phyloP scores from a whole-genome alignment of 2,888 invertebrate species.

The Hoplodrina ambigua region DNA sequence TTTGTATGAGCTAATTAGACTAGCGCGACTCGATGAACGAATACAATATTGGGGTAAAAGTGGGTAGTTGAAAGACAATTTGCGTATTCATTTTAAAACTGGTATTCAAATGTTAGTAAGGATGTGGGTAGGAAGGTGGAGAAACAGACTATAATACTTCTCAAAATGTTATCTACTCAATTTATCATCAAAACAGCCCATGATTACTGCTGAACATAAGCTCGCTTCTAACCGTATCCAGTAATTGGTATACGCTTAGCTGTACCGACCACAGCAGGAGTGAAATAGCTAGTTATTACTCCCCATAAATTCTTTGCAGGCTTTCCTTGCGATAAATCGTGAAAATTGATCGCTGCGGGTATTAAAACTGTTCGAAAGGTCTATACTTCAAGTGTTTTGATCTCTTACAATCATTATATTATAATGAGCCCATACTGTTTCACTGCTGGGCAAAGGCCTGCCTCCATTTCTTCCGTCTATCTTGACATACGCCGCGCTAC shows the following conservation, averaged over 20 bases:
- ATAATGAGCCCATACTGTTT: too few relatives aligned
- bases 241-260: slow-evolving; percentile 14
- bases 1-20: too few relatives aligned
- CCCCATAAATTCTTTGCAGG: slow-evolving; percentile 28
- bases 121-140: too few relatives aligned
- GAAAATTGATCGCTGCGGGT: slow-evolving; percentile 2
- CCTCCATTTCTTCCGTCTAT: too few relatives aligned
- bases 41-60: too few relatives aligned
- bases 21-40: too few relatives aligned
- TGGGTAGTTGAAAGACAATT: too few relatives aligned
- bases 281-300: slow-evolving; percentile 36
- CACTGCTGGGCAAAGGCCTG: too few relatives aligned
- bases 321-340: slow-evolving; percentile 14
- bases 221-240: slow-evolving; percentile 4
- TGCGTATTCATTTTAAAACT: too few relatives aligned
- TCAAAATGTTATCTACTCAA: slow-evolving; percentile 16
- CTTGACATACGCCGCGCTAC: too few relatives aligned
- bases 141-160: neutral
- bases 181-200: slow-evolving; percentile 1
- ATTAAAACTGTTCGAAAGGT: slow-evolving; percentile 6
- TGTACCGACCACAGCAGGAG: neutral
- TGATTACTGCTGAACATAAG: slow-evolving; percentile 5
- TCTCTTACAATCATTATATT: slow-evolving; percentile 86
- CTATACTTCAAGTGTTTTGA: slow-evolving; percentile 3
- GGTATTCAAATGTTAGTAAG: too few relatives aligned